A percentile compares a stretch with the other conserved stretches of the same genome.
These are phyloP conservation scores for Anhinga anhinga DNA, from an alignment of 2,113 vertebrate species.

Conservation along the genomic window DNA sequence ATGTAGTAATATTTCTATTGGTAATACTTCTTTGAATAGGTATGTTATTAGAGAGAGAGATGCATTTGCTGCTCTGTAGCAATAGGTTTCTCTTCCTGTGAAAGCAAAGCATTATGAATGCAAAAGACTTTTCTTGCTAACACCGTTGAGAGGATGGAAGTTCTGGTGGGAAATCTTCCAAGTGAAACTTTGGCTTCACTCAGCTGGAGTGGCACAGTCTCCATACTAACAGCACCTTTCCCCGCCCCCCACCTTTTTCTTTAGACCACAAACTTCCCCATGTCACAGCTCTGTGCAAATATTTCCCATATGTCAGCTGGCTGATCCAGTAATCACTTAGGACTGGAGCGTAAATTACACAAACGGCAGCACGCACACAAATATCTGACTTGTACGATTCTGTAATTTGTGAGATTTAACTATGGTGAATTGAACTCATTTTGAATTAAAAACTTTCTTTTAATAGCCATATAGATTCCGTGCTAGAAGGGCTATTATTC, in stretches of 20 bases:
- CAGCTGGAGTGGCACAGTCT: slow-evolving; percentile 70
- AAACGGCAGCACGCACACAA: background rate
- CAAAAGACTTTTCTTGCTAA: slow-evolving; percentile 66
- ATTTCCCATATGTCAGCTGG: slow-evolving; percentile 72
- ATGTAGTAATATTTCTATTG: background rate
- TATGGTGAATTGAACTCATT: background rate
- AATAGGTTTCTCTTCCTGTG: slow-evolving; percentile 58
- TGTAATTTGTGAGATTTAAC: background rate
- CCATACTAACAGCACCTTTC: slow-evolving; percentile 57
- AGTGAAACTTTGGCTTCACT: slow-evolving; percentile 75
- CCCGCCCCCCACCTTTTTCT: background rate
- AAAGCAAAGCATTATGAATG: slow-evolving; percentile 57
- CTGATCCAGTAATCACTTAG: slow-evolving; percentile 62
- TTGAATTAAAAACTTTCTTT: background rate
- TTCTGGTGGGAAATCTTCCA: slow-evolving; percentile 76
- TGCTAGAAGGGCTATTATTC: background rate
- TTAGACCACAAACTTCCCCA: slow-evolving; percentile 61
- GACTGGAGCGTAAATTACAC: slow-evolving; percentile 48
- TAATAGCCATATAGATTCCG: background rate
- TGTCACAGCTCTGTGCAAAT: slow-evolving; percentile 70
- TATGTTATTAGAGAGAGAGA: slow-evolving; percentile 4
- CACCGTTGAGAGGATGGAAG: slow-evolving; percentile 64
- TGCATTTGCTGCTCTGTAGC: slow-evolving; percentile 8
- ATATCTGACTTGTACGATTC: background rate
- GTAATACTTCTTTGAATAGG: slow-evolving; percentile 42